A percentile compares a stretch with the other conserved stretches of the same genome.
phyloP scores from a whole-genome alignment of 2,113 vertebrate species.

The Paralichthys olivaceus region DNA sequence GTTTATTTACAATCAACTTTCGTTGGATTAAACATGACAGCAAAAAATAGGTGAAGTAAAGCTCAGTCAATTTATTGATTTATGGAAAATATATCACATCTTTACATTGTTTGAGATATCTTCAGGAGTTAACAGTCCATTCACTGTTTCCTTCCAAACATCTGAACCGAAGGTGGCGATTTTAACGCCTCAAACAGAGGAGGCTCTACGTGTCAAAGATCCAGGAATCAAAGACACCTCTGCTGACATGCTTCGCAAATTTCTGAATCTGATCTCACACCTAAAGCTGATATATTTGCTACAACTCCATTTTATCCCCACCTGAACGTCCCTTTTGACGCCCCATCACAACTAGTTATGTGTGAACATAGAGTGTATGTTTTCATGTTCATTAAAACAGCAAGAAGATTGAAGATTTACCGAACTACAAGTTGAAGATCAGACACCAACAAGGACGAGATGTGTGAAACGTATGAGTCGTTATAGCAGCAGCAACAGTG shows the following conservation, averaged over 20 bases:
- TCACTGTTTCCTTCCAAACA: constrained; percentile 47
- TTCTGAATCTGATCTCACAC: constrained; percentile 27
- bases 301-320: constrained; percentile 35
- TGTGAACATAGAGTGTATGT: constrained; percentile 69
- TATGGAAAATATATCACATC: constrained; percentile 82
- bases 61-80: constrained; percentile 81
- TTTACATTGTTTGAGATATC: constrained; percentile 70
- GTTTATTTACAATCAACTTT: neutral
- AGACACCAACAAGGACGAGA: constrained; percentile 69
- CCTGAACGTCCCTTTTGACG: constrained; percentile 20
- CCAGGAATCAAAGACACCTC: constrained; percentile 34
- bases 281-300: constrained; percentile 46
- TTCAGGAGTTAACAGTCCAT: constrained; percentile 71
- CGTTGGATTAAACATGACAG: constrained; percentile 32
- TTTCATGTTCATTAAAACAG: constrained; percentile 65
- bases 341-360: constrained; percentile 41
- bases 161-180: constrained; percentile 40
- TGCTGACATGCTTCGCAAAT: constrained; percentile 24
- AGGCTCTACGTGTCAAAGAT: constrained; percentile 14
- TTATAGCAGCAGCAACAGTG: constrained; percentile 74
- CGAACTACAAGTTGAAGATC: constrained; percentile 68
- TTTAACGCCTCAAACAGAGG: constrained; percentile 43
- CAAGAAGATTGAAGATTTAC: constrained; percentile 76
- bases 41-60: constrained; percentile 61
- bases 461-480: constrained; percentile 59